Percentiles rank a stretch among this genome's conserved stretches.
These are phyloP conservation scores for Eulemur albifrons DNA, from an alignment of 2,797 vertebrate genomes.

Conservation along the genomic window DNA sequence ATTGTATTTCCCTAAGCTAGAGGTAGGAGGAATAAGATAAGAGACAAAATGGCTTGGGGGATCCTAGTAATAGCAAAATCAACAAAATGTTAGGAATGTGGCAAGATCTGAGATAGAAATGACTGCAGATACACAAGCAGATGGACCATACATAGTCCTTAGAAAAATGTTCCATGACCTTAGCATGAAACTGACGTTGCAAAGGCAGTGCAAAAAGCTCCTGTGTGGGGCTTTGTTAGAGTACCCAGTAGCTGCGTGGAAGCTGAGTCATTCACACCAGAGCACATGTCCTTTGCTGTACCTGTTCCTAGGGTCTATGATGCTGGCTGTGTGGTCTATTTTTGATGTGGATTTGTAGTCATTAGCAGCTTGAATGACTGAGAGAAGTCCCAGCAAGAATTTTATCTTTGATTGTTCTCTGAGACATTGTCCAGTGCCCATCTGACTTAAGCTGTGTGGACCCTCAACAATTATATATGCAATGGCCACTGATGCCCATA, in stretches of 20 bases:
- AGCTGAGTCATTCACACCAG: neutral
- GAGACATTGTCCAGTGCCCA: neutral
- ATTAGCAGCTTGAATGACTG: neutral
- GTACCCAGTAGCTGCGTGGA: neutral
- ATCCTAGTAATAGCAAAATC: neutral
- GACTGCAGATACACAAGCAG: neutral
- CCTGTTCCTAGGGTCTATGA: neutral
- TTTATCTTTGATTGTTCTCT: neutral
- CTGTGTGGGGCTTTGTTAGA: neutral
- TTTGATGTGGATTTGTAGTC: neutral
- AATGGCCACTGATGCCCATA: neutral
- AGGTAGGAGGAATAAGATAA: neutral
- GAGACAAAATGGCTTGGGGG: neutral
- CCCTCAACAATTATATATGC: neutral
- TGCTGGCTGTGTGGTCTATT: neutral
- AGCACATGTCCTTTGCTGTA: neutral
- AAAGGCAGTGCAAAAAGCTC: neutral
- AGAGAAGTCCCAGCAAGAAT: neutral
- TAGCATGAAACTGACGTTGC: neutral
- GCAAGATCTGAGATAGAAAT: neutral
- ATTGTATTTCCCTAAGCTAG: neutral
- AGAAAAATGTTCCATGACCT: neutral
- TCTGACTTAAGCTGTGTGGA: neutral
- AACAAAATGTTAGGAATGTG: neutral
- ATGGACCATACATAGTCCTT: neutral